These are phyloP conservation scores for Halesus radiatus DNA, from an alignment of 1,140 invertebrate species.

Conservation along the genomic window DNA sequence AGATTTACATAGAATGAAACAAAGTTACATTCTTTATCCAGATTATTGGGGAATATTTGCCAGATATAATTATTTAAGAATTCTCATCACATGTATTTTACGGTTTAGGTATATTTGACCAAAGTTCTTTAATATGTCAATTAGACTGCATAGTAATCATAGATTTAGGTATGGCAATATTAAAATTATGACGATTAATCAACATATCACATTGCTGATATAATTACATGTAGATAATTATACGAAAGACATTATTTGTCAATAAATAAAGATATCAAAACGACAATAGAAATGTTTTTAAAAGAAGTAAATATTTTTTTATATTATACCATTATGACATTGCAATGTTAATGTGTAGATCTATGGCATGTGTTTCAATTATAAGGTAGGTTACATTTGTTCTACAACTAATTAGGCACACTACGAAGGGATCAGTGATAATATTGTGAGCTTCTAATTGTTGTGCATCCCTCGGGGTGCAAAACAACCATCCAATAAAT, in stretches of 20 bases:
- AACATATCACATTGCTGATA: conserved; percentile 47
- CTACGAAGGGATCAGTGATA: conserved; percentile 1
- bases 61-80: conserved; percentile 18
- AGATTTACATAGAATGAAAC: conserved; percentile 26
- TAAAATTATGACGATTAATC: conserved; percentile 38
- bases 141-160: conserved; percentile 45
- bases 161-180: conserved; percentile 46
- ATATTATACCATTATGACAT: conserved; percentile 29
- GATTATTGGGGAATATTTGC: conserved; percentile 28
- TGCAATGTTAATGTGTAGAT: neutral
- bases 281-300: conserved; percentile 33
- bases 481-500: conserved; percentile 37
- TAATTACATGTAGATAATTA: conserved; percentile 21
- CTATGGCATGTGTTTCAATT: conserved; percentile 1
- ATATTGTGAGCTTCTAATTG: conserved; percentile 29
- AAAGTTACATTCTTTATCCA: conserved; percentile 26
- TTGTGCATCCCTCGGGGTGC: neutral
- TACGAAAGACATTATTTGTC: conserved; percentile 16
- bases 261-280: conserved; percentile 34
- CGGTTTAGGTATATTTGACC: conserved; percentile 51
- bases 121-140: conserved; percentile 56
- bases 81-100: conserved; percentile 42
- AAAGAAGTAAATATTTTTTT: conserved; percentile 15
- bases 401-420: conserved; percentile 6
- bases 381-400: conserved; percentile 22